Conservation (phyloP, 1,140 invertebrate genomes). For the Apocrypta bakeri region DNA sequence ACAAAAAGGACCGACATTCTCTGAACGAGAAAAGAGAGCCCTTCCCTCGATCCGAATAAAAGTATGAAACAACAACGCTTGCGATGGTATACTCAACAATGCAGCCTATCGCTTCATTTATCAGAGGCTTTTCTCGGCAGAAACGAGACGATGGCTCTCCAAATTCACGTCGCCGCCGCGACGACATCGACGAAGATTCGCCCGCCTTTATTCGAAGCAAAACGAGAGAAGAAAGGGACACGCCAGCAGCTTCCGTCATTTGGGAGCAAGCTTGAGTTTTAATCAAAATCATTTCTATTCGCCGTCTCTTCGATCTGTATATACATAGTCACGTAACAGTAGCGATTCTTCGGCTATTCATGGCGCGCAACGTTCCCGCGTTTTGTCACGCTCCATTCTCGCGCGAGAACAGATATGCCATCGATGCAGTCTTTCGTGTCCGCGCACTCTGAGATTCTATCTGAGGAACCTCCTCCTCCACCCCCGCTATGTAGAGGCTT, state of each 20-base stretch:
- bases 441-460: slow-evolving; percentile 20
- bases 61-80: slow-evolving; percentile 58
- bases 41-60: not conserved
- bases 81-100: slow-evolving; percentile 61
- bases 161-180: slow-evolving; percentile 49
- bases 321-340: not conserved
- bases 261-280: slow-evolving; percentile 66
- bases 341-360: not conserved
- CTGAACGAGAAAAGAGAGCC: too few relatives aligned
- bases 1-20: too few relatives aligned
- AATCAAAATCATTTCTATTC: slow-evolving; percentile 72
- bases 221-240: not conserved
- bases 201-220: slow-evolving; percentile 2
- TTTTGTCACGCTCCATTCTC: slow-evolving; percentile 41
- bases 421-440: slow-evolving; percentile 24
- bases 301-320: slow-evolving; percentile 14
- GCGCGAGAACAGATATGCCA: slow-evolving; percentile 15
- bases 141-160: slow-evolving; percentile 39
- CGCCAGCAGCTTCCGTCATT: slow-evolving; percentile 59
- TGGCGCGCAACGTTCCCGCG: slow-evolving; percentile 3
- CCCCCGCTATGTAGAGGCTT: not conserved
- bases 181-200: slow-evolving; percentile 55
- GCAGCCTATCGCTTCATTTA: slow-evolving; percentile 72
- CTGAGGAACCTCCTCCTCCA: slow-evolving; percentile 6
- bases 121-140: slow-evolving; percentile 64